phyloP scores from a whole-genome alignment of 1,140 invertebrate genomes.

The Plodia interpunctella region DNA sequence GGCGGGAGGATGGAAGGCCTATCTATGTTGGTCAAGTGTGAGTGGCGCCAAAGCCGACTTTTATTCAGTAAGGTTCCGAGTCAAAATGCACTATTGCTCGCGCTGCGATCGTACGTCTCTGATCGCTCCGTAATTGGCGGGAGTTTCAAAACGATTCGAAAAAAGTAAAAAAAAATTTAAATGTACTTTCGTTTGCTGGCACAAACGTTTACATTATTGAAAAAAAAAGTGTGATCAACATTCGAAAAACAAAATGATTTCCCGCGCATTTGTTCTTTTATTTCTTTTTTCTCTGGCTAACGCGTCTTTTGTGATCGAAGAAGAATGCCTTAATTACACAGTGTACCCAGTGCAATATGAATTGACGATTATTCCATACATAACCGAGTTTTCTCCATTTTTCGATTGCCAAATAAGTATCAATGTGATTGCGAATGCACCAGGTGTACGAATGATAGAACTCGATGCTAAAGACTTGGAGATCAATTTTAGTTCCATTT shows the following conservation, averaged over 20 bases:
- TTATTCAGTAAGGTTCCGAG: constrained; percentile 16
- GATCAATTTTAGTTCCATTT: constrained; percentile 41
- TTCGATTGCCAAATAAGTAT: constrained; percentile 57
- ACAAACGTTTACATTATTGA: too few species aligned
- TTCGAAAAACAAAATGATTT: constrained; percentile 36
- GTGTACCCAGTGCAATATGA: constrained; percentile 69
- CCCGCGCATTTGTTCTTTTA: constrained; percentile 28
- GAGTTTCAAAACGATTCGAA: constrained; percentile 20
- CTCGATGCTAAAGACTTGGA: constrained; percentile 55
- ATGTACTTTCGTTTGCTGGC: too few species aligned
- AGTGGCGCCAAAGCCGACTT: constrained; percentile 24
- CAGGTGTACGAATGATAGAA: constrained; percentile 53
- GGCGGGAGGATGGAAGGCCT: constrained; percentile 18
- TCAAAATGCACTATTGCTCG: constrained; percentile 17
- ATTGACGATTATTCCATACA: constrained; percentile 49
- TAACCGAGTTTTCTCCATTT: constrained; percentile 38
- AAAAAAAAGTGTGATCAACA: too few species aligned
- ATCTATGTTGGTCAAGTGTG: constrained; percentile 15
- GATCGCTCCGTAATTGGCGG: constrained; percentile 20
- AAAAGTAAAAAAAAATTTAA: too few species aligned
- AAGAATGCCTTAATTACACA: constrained; percentile 69
- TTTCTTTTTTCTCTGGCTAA: constrained; percentile 27
- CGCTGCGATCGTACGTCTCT: constrained; percentile 31
- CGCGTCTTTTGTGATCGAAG: constrained; percentile 46
- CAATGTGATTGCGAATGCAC: constrained; percentile 58